Evolutionary conservation across 92 coral and sea anemone species (phyloP).

Genomic region (Palythoa heliodiscus): DNA sequence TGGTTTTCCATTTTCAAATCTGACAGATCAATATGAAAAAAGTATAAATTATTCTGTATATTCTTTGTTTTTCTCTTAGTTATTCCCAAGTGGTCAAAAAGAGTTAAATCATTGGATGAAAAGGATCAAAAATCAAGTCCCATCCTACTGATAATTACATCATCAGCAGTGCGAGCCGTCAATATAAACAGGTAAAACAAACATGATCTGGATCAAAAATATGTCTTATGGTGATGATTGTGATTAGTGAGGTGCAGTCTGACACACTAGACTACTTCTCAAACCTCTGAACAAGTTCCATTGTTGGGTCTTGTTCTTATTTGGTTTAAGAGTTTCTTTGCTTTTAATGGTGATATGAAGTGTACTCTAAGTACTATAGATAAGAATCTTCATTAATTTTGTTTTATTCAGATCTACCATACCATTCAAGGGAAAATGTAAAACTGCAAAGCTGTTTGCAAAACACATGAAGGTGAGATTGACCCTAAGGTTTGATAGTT

Average conservation of each 20-base stretch:
- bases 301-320: too few relatives aligned
- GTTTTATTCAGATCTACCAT: slow-evolving; percentile 57
- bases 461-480: slow-evolving; percentile 87
- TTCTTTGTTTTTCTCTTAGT: slow-evolving; percentile 49
- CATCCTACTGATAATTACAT: slow-evolving; percentile 76
- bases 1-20: too few relatives aligned
- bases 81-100: slow-evolving; percentile 80
- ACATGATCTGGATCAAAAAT: background rate
- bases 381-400: too few relatives aligned
- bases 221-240: background rate
- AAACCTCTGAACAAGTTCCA: too few relatives aligned
- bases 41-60: background rate
- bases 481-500: background rate
- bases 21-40: too few relatives aligned
- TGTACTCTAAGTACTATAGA: too few relatives aligned
- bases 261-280: too few relatives aligned
- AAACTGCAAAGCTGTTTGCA: slow-evolving; percentile 84
- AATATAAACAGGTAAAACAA: slow-evolving; percentile 76
- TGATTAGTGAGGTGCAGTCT: background rate
- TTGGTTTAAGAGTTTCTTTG: too few relatives aligned
- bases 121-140: slow-evolving; percentile 78
- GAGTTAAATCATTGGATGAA: slow-evolving; percentile 66
- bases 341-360: too few relatives aligned
- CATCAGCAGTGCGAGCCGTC: slow-evolving; percentile 87
- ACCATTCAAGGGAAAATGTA: slow-evolving; percentile 75